Conservation (phyloP, 2,113 vertebrate species). For the Stictonetta naevosa region DNA sequence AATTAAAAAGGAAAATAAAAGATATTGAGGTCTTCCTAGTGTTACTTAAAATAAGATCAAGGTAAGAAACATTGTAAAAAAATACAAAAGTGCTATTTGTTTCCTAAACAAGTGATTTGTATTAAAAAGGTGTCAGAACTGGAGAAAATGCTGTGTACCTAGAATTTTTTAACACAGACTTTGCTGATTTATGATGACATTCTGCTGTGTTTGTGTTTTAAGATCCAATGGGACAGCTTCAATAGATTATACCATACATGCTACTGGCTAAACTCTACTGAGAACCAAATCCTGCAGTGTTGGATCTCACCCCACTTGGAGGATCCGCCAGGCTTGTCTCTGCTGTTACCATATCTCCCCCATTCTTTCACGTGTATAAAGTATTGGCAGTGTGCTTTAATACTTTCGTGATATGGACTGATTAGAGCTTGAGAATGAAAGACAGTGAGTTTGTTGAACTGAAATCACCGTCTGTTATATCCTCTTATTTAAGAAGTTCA, state of each 20-base stretch:
- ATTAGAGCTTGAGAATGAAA: background rate
- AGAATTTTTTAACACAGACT: conserved; percentile 84
- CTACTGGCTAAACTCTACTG: conserved; percentile 38
- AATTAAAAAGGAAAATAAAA: conserved; percentile 85
- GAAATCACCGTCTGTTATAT: background rate
- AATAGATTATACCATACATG: conserved; percentile 7
- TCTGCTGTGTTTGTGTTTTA: conserved; percentile 78
- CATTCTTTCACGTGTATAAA: background rate
- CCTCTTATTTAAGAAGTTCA: background rate
- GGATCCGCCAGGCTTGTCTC: conserved; percentile 15
- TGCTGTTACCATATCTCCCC: background rate
- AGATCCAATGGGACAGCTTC: conserved; percentile 68
- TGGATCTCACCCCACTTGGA: conserved; percentile 5
- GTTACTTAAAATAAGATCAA: conserved; percentile 88
- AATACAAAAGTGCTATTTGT: conserved; percentile 90
- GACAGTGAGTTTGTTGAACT: background rate
- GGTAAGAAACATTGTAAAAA: conserved; percentile 90
- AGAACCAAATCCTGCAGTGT: conserved; percentile 8
- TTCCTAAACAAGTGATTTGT: conserved; percentile 93
- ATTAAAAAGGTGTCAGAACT: conserved; percentile 93
- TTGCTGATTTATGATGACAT: conserved; percentile 75
- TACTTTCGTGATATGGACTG: background rate
- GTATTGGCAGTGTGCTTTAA: background rate
- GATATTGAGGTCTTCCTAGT: conserved; percentile 88
- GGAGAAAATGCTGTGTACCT: conserved; percentile 89